Percentiles rank a stretch among this genome's conserved stretches.
Conservation (phyloP, 2,797 vertebrate genomes). For the Coranthus polyacanthus region DNA sequence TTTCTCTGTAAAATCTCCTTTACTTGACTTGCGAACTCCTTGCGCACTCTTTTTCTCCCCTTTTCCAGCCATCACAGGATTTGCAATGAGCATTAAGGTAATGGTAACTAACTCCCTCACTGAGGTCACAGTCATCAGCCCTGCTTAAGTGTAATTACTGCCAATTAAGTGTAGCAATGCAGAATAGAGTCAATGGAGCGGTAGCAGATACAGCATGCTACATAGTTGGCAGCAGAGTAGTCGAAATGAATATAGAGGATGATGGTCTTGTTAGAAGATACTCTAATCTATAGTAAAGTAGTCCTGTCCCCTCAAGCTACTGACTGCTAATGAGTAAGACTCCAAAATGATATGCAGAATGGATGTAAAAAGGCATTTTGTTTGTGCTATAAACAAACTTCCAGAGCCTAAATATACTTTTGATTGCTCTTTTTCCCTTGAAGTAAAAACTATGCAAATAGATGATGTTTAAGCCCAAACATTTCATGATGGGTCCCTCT, state of each 20-base stretch:
- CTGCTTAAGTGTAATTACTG: conserved; percentile 69
- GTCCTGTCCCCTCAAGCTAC: conserved; percentile 9
- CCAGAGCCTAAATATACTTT: conserved; percentile 20
- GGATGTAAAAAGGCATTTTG: conserved; percentile 24
- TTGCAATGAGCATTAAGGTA: conserved; percentile 44
- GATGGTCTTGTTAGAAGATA: conserved; percentile 31
- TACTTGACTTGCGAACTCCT: conserved; percentile 21
- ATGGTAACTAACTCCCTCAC: conserved; percentile 58
- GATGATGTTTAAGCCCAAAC: conserved; percentile 32
- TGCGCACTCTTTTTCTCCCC: background rate
- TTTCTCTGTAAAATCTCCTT: conserved; percentile 37
- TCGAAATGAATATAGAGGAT: conserved; percentile 40
- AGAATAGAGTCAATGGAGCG: conserved; percentile 57
- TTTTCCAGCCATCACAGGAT: conserved; percentile 4
- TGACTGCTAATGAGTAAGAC: conserved; percentile 33
- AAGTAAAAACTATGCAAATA: conserved; percentile 45
- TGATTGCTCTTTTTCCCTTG: conserved; percentile 24
- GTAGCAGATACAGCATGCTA: conserved; percentile 14
- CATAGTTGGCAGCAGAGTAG: conserved; percentile 1
- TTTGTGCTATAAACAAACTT: conserved; percentile 36
- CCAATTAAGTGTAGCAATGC: conserved; percentile 59
- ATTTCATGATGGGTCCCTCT: conserved; percentile 28
- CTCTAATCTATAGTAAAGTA: conserved; percentile 44
- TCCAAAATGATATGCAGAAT: conserved; percentile 5
- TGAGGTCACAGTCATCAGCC: conserved; percentile 58